Evolutionary conservation across 2,113 vertebrate species (phyloP).

Genomic region (Oreochromis tanganicae): DNA sequence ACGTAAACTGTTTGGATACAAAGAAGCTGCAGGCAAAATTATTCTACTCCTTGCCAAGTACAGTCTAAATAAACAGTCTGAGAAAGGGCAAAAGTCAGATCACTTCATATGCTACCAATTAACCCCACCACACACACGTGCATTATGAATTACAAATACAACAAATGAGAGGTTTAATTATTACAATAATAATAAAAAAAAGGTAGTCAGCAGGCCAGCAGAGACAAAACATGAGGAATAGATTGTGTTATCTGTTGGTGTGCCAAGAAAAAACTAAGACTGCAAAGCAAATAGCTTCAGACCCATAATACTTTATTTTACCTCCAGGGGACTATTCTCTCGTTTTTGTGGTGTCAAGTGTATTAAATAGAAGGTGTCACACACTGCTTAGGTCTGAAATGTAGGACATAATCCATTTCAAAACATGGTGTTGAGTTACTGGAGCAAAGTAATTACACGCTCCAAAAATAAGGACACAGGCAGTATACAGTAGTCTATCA

Average conservation of each 20-base stretch:
- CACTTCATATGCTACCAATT: background rate
- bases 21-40: background rate
- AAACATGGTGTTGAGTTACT: constrained; percentile 7
- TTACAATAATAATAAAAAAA: background rate
- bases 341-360: background rate
- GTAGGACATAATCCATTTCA: background rate
- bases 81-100: background rate
- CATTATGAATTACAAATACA: background rate
- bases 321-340: background rate
- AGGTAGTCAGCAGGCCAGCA: background rate
- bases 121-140: background rate
- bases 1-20: background rate
- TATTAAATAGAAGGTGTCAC: background rate
- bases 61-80: background rate
- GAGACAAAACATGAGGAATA: background rate
- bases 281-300: background rate
- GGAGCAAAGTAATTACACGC: background rate
- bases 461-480: background rate
- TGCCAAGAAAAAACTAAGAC: background rate
- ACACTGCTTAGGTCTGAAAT: background rate
- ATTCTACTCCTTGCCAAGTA: background rate
- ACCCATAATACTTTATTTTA: background rate
- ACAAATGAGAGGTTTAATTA: background rate
- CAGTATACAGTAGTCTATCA: background rate
- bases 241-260: background rate